Evolutionary conservation across 2,113 vertebrate species (phyloP).

Genomic region (Urocitellus parryii): DNA sequence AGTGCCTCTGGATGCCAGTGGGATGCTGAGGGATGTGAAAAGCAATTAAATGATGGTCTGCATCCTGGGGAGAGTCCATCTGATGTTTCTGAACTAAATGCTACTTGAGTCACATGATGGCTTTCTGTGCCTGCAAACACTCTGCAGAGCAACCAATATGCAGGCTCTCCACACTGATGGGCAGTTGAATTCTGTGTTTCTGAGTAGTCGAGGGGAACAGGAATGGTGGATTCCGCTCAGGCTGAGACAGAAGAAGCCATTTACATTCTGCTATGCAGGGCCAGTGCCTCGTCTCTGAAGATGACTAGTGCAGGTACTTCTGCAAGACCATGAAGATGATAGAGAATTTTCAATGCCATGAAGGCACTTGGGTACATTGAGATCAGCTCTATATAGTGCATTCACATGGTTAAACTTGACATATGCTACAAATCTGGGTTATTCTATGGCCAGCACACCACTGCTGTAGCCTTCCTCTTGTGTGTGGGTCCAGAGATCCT

Average conservation of each 20-base stretch:
- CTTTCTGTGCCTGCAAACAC: not conserved
- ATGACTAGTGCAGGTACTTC: not conserved
- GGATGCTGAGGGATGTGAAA: not conserved
- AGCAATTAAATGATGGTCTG: not conserved
- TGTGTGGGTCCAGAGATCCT: not conserved
- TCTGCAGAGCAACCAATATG: not conserved
- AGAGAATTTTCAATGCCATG: not conserved
- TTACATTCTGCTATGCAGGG: not conserved
- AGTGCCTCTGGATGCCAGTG: not conserved
- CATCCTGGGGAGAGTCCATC: constrained; percentile 45
- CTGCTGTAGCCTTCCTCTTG: not conserved
- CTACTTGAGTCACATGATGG: not conserved
- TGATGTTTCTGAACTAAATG: constrained; percentile 5
- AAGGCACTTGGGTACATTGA: not conserved
- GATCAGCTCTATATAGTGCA: not conserved
- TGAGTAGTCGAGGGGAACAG: not conserved
- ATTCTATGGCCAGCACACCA: not conserved
- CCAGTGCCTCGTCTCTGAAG: not conserved
- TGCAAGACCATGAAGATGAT: not conserved
- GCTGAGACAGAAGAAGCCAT: not conserved
- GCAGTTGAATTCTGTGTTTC: not conserved
- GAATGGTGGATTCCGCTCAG: not conserved
- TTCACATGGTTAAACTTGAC: constrained; percentile 12
- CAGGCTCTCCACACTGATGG: not conserved
- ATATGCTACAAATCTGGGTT: not conserved